Evolutionary conservation across 2,797 vertebrate species (phyloP).

Genomic region (Sebastes cheni): DNA sequence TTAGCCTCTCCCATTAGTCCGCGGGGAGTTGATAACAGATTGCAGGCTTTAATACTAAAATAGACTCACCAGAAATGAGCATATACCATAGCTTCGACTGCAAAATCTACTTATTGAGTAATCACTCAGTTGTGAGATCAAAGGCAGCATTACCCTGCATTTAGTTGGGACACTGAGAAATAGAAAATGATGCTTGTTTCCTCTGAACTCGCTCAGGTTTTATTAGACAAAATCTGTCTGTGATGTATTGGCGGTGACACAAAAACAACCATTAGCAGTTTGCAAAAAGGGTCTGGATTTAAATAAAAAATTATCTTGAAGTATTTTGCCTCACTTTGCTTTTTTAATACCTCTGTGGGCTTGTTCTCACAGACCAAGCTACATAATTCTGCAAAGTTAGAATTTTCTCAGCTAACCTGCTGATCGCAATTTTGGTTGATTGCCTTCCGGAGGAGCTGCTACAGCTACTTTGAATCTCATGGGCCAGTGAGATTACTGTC

Average conservation of each 20-base stretch:
- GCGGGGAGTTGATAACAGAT: slow-evolving; percentile 57
- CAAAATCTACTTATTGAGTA: slow-evolving; percentile 33
- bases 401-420: slow-evolving; percentile 56
- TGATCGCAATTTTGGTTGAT: slow-evolving; percentile 58
- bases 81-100: slow-evolving; percentile 9
- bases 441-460: slow-evolving; percentile 48
- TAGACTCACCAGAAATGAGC: slow-evolving; percentile 34
- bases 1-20: slow-evolving; percentile 46
- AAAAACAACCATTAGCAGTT: background rate
- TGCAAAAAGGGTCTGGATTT: background rate
- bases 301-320: background rate
- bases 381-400: slow-evolving; percentile 43
- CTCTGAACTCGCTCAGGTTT: background rate
- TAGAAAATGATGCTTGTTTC: background rate
- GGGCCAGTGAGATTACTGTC: slow-evolving; percentile 48
- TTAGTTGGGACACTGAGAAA: background rate
- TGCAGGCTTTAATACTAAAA: slow-evolving; percentile 48
- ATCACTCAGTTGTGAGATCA: slow-evolving; percentile 27
- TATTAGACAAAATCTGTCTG: background rate
- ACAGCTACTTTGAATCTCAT: slow-evolving; percentile 57
- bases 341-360: slow-evolving; percentile 28
- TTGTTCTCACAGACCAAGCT: slow-evolving; percentile 28
- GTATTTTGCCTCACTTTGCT: slow-evolving; percentile 26
- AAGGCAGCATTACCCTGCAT: slow-evolving; percentile 4
- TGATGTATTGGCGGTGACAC: background rate